Evolutionary conservation across 2,888 invertebrate genomes (phyloP).

Genomic region (Pseudococcus longispinus): DNA sequence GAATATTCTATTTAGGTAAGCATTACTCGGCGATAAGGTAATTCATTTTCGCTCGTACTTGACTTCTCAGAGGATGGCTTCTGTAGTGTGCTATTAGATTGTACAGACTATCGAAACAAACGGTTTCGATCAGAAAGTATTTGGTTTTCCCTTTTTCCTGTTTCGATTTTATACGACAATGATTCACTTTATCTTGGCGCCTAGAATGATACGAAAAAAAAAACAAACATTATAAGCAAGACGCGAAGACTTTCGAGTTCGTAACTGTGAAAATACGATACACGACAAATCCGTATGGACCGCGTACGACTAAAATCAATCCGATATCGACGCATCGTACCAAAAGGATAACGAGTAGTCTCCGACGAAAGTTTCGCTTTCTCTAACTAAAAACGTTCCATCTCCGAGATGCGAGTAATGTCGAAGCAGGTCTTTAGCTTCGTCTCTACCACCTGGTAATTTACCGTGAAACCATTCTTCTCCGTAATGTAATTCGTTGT

Average conservation of each 20-base stretch:
- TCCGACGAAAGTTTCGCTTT: conserved; percentile 94
- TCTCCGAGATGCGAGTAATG: conserved; percentile 84
- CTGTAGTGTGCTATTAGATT: conserved; percentile 90
- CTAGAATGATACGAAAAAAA: conserved; percentile 59
- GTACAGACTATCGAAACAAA: conserved; percentile 90
- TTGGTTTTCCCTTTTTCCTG: conserved; percentile 88
- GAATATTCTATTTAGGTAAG: neutral
- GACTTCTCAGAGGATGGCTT: conserved; percentile 82
- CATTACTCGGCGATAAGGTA: neutral
- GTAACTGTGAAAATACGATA: too few relatives aligned
- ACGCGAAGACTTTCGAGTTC: neutral
- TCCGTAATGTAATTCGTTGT: conserved; percentile 87
- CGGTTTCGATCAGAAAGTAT: conserved; percentile 87
- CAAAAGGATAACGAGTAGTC: conserved; percentile 95
- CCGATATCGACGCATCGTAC: conserved; percentile 63
- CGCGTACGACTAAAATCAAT: neutral
- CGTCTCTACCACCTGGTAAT: conserved; percentile 78
- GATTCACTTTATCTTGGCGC: conserved; percentile 85
- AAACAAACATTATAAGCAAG: neutral
- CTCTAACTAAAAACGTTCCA: conserved; percentile 90
- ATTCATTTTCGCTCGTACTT: conserved; percentile 65
- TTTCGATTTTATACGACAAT: conserved; percentile 88
- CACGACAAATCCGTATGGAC: neutral
- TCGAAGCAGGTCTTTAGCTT: conserved; percentile 71
- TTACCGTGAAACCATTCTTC: conserved; percentile 96